phyloP scores from a whole-genome alignment of 2,888 invertebrate species.

The Nephrotoma flavescens region DNA sequence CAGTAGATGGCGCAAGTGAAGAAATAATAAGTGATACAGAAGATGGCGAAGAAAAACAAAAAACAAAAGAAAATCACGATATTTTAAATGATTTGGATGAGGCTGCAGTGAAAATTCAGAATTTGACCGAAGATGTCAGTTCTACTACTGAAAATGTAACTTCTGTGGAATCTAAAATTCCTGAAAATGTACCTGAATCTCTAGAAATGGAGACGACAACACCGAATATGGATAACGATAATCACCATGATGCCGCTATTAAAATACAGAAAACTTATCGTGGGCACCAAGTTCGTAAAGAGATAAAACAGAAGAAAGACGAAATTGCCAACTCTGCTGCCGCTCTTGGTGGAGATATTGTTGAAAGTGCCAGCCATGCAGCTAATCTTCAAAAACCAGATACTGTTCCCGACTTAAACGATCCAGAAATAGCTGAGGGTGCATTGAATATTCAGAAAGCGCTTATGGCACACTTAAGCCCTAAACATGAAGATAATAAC shows the following conservation, averaged over 20 bases:
- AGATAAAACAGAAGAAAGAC: not conserved
- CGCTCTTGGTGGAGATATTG: not conserved
- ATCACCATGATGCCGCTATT: conserved; percentile 7
- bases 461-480: not conserved
- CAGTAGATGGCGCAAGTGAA: conserved; percentile 5
- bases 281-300: not conserved
- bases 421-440: not conserved
- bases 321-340: not conserved
- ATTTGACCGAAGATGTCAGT: not conserved
- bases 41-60: conserved; percentile 1
- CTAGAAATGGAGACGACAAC: not conserved
- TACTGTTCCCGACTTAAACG: not conserved
- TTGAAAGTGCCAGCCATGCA: not conserved
- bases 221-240: not conserved
- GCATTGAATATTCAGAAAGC: not conserved
- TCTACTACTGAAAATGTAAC: not conserved
- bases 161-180: not conserved
- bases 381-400: not conserved
- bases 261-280: conserved; percentile 12
- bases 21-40: not conserved
- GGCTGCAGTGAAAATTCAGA: not conserved
- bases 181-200: not conserved
- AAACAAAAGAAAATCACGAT: not conserved
- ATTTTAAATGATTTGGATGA: not conserved
- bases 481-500: not conserved